Conservation (phyloP, 1,140 invertebrate species). For the Penaeus chinensis region DNA sequence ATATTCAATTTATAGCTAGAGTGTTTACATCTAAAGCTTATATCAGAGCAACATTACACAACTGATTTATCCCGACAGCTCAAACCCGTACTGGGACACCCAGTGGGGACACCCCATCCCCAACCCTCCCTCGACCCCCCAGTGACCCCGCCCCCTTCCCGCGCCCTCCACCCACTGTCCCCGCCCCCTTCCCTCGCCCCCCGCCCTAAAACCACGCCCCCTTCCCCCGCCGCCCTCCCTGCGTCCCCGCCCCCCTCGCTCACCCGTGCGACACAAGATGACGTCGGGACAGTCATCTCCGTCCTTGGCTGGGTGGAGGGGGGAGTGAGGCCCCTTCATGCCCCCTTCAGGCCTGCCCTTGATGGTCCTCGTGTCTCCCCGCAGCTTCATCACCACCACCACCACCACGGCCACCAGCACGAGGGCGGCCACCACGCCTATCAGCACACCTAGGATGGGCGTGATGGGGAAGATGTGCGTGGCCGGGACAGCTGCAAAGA, state of each 20-base stretch:
- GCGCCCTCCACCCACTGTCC: not conserved
- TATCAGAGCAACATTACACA: too few species aligned
- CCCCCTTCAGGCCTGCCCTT: constrained; percentile 63
- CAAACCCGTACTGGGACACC: too few species aligned
- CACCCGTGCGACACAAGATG: constrained; percentile 76
- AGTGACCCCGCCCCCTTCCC: too few species aligned
- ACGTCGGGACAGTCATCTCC: constrained; percentile 76
- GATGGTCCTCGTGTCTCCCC: constrained; percentile 65
- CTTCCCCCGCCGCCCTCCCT: not conserved
- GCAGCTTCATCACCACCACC: constrained; percentile 77
- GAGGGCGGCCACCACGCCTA: constrained; percentile 78
- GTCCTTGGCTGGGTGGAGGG: constrained; percentile 71
- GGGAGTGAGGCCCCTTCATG: constrained; percentile 71
- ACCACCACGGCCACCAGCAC: constrained; percentile 78
- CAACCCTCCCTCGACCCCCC: not conserved
- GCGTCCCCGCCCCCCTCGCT: constrained; percentile 66
- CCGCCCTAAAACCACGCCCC: not conserved
- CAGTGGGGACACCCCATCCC: not conserved
- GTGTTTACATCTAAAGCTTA: too few species aligned
- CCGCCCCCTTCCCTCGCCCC: not conserved
- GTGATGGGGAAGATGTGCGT: constrained; percentile 75
- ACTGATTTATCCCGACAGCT: too few species aligned
- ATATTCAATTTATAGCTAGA: too few species aligned
- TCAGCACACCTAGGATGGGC: constrained; percentile 79
- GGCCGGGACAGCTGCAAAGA: not conserved